phyloP scores from a whole-genome alignment of 2,113 vertebrate species.

The Rhinolophus ferrumequinum region DNA sequence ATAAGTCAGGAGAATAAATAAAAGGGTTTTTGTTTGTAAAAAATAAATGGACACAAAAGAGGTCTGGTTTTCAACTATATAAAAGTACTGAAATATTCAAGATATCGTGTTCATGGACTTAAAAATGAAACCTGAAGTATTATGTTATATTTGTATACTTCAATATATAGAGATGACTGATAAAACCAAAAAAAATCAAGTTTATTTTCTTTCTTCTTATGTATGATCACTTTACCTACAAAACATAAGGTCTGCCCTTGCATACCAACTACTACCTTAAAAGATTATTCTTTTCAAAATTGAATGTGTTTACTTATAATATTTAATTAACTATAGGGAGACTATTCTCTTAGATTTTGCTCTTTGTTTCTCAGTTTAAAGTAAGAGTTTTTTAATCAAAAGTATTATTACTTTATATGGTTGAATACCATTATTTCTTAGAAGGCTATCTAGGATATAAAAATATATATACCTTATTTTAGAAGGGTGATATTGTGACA shows the following conservation, averaged over 20 bases:
- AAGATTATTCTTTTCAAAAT: background rate
- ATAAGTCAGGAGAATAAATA: background rate
- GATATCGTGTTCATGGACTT: background rate
- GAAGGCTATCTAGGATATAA: background rate
- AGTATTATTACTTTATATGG: background rate
- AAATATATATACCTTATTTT: background rate
- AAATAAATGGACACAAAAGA: background rate
- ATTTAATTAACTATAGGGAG: background rate
- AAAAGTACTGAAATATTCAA: slow-evolving; percentile 15
- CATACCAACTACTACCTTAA: background rate
- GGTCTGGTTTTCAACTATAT: background rate
- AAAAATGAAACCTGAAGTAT: background rate
- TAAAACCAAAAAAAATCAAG: background rate
- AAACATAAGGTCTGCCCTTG: background rate
- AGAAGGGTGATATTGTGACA: background rate
- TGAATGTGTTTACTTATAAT: background rate
- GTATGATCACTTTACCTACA: background rate
- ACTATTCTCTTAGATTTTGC: background rate
- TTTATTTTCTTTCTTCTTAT: background rate
- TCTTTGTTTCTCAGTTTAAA: background rate
- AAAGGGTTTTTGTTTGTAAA: background rate
- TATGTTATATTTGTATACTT: slow-evolving; percentile 45
- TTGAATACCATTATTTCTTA: background rate
- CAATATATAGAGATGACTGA: background rate
- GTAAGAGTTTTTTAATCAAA: background rate